Conservation (phyloP, 2,888 invertebrate genomes). For the Augiades crinisus region DNA sequence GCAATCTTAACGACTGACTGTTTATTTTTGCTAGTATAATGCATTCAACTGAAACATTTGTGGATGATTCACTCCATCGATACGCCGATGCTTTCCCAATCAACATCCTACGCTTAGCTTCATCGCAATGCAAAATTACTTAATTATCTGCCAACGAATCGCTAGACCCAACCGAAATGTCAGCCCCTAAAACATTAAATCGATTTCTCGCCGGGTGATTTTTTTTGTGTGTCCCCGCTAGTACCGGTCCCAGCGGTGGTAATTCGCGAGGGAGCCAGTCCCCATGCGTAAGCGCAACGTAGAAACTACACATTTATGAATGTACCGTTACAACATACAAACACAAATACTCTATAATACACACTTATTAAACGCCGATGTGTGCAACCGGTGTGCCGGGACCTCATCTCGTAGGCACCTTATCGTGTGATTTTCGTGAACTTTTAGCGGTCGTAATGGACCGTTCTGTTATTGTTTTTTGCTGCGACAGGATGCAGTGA, state of each 20-base stretch:
- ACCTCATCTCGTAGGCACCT: slow-evolving; percentile 40
- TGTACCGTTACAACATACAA: slow-evolving; percentile 61
- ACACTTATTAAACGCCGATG: slow-evolving; percentile 44
- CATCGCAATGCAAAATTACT: slow-evolving; percentile 6
- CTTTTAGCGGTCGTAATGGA: slow-evolving; percentile 47
- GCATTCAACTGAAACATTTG: slow-evolving; percentile 4
- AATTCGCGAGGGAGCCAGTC: slow-evolving; percentile 48
- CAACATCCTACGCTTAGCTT: slow-evolving; percentile 8
- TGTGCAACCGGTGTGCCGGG: slow-evolving; percentile 47
- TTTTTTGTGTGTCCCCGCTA: slow-evolving; percentile 51
- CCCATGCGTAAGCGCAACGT: slow-evolving; percentile 57
- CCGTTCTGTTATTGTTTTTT: slow-evolving; percentile 17
- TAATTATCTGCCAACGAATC: slow-evolving; percentile 35
- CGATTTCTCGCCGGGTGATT: slow-evolving; percentile 47
- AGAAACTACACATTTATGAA: slow-evolving; percentile 48
- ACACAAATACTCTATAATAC: slow-evolving; percentile 50
- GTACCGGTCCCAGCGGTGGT: slow-evolving; percentile 46
- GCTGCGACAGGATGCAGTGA: slow-evolving; percentile 24
- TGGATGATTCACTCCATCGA: slow-evolving; percentile 10
- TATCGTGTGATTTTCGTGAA: slow-evolving; percentile 62
- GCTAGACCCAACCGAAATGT: slow-evolving; percentile 48
- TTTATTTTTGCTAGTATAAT: slow-evolving; percentile 6
- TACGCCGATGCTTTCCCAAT: slow-evolving; percentile 6
- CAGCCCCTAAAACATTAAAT: slow-evolving; percentile 51
- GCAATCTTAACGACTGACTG: background rate